These are phyloP conservation scores for Amiota communis DNA, from an alignment of 2,888 invertebrate species.

Conservation along the genomic window DNA sequence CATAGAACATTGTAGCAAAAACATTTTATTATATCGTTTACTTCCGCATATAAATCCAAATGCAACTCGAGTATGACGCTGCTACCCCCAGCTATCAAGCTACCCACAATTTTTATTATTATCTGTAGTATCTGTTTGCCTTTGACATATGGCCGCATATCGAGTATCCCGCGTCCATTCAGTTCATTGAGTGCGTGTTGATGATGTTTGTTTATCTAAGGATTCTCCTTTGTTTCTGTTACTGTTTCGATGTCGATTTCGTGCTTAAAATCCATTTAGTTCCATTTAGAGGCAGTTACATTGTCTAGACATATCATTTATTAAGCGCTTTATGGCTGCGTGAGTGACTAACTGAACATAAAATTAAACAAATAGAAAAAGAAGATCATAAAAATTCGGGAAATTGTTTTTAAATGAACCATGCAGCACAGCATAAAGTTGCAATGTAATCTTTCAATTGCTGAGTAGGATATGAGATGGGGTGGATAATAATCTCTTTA, in stretches of 20 bases:
- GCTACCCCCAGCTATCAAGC: slow-evolving; percentile 14
- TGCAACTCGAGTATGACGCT: slow-evolving; percentile 2
- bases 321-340: slow-evolving; percentile 63
- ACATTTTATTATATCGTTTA: slow-evolving; percentile 46
- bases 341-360: neutral
- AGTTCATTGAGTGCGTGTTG: neutral
- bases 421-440: too few species aligned
- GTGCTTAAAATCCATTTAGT: slow-evolving; percentile 65
- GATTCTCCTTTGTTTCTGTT: slow-evolving; percentile 17
- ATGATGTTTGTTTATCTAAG: slow-evolving; percentile 32
- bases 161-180: slow-evolving; percentile 26
- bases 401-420: too few species aligned
- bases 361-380: slow-evolving; percentile 14
- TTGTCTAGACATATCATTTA: slow-evolving; percentile 66
- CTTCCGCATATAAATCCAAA: slow-evolving; percentile 43
- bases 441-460: too few species aligned
- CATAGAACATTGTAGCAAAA: slow-evolving; percentile 1
- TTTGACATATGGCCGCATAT: slow-evolving; percentile 30
- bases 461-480: too few species aligned
- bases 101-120: slow-evolving; percentile 20
- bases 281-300: slow-evolving; percentile 66
- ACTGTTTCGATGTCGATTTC: slow-evolving; percentile 46
- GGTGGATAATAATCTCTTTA: too few species aligned
- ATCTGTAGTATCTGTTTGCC: slow-evolving; percentile 24
- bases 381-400: too few species aligned